Base-by-base conservation (phyloP, 2,888 invertebrate species). In the Cryptus viduatorius region DNA sequence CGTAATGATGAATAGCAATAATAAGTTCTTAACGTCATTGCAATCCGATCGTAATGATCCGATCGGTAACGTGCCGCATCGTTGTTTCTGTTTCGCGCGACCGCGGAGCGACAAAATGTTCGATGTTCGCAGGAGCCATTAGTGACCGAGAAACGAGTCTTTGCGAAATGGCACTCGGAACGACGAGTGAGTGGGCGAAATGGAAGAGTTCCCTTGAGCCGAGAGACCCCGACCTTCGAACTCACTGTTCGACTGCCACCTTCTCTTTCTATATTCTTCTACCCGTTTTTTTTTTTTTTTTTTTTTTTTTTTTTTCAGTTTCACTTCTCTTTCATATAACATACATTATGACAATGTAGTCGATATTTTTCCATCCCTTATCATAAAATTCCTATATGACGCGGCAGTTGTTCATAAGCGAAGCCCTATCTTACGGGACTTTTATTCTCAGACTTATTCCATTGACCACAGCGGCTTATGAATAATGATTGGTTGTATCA, bases 191-290 rank as follows among this genome's bases (percentile, higher is more conserved):
- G 76, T 56, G 76, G 76, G 67, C 76, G 76, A 77, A 77, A 37
- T 68, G 76, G 76, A 56, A 77, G 76, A 44, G 76, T 31, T 44
- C 53, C 42, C 14, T 8, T 14, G 42, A 53, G 24, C 50, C 24
- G 65, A 50, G 53, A 31, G 42, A 12, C 19, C 14, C 56, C 76
- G 76, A 77, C 67, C 67, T 77, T 77, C 76, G 67, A 56, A 67
- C 44, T 77, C 67, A 67, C 76, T 56, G 76, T 77, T 77, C 56
- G 76, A 67, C 76, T 67, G 67, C 56, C 67, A 67, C 44, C 44
- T 77, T 77, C 53, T 77, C 67, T 5, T 42, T 56, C 14, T 19
- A 42, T 53, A 53, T 56, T 19, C 19, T 56, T 19, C 19, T 19
- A n/a, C 56, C 24, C 14, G 56, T 29, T n/a, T n/a, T n/a, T n/a